phyloP scores from a whole-genome alignment of 2,113 vertebrate species.

The Burhinus bistriatus region DNA sequence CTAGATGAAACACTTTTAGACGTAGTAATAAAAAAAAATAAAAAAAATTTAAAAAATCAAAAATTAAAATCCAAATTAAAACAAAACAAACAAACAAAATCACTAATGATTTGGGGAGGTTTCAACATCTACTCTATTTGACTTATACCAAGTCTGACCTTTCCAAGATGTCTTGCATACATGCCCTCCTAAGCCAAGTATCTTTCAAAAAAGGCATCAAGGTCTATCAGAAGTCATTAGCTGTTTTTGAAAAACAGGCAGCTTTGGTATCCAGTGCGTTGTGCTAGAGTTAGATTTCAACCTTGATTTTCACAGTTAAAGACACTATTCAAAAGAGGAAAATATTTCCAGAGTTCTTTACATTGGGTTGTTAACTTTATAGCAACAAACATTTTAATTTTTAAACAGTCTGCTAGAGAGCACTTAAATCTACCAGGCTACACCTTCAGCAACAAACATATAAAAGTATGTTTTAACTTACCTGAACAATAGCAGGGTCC shows the following conservation, averaged over 20 bases:
- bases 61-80: not conserved
- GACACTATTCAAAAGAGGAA: not conserved
- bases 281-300: not conserved
- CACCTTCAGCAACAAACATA: not conserved
- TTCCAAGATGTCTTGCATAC: not conserved
- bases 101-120: not conserved
- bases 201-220: not conserved
- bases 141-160: not conserved
- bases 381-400: not conserved
- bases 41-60: not conserved
- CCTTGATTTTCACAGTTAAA: not conserved
- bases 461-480: slow-evolving; percentile 14
- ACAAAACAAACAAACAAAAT: not conserved
- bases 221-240: not conserved
- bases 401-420: not conserved
- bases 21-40: too few relatives aligned
- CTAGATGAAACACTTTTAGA: not conserved
- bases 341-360: not conserved
- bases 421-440: not conserved
- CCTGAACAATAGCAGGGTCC: slow-evolving; percentile 97
- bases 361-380: not conserved
- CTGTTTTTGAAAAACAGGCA: not conserved
- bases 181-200: not conserved
- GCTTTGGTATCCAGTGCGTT: not conserved
- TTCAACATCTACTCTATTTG: not conserved